phyloP scores from a whole-genome alignment of 2,113 vertebrate species.

The Cavia aperea region DNA sequence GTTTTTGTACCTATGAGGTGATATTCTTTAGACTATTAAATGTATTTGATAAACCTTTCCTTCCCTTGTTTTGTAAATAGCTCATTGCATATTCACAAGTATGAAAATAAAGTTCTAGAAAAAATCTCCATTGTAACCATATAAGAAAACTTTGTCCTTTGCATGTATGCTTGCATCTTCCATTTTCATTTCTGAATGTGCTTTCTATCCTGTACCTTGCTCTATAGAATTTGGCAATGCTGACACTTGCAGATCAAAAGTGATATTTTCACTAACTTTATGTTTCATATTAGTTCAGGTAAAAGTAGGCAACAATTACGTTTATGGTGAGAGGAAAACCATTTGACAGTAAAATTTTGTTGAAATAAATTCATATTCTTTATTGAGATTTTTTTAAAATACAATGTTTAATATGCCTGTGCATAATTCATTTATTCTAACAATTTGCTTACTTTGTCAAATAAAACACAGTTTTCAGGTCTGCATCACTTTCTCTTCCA shows the following conservation, averaged over 20 bases:
- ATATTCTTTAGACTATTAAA: background rate
- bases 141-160: background rate
- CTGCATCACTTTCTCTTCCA: background rate
- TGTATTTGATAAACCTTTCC: background rate
- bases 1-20: background rate
- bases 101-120: background rate
- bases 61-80: background rate
- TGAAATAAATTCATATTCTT: background rate
- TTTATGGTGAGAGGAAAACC: rapidly evolving
- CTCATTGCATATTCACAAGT: background rate
- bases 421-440: background rate
- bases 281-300: background rate
- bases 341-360: background rate
- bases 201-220: background rate
- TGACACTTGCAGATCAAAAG: background rate
- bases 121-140: background rate
- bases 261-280: background rate
- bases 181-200: background rate
- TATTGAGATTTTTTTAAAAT: background rate
- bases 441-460: background rate
- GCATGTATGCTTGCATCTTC: rapidly evolving
- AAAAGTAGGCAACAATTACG: background rate
- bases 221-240: background rate
- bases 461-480: conserved; percentile 14
- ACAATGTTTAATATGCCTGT: background rate